Evolutionary conservation across 2,113 vertebrate species (phyloP), one percentile per base, ranked within the genome.

Genomic region (Falcunculus frontatus): DNA sequence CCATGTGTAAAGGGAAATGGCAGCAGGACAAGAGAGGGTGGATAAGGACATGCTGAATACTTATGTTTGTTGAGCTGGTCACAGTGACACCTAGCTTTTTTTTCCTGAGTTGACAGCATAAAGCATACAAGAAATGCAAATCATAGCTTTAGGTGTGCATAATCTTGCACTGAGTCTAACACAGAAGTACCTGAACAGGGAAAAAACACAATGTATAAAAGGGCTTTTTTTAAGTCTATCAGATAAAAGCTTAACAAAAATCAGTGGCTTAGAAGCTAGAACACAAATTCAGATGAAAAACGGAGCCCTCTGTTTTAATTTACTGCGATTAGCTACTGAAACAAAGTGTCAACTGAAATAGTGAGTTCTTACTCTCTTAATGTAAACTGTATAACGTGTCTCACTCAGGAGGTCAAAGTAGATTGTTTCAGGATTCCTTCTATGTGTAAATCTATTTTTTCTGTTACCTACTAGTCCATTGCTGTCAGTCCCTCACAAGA

Each of bases 61-160:
- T 93, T 73, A 41, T 1, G 26, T 80, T 86, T 86, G 80, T 52
- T 60, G 69, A 92, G 73, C 49, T 94, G 84, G 80, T 87, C 94
- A 91, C 93, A 96, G 87, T 95, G 91, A 95, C 91, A 95, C n/a
- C 84, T 82, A 89, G 91, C 87, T 89, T 85, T 89, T 87, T 87
- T 46, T 25, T 2, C 64, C 70, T 30, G 57, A 84, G 49, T 5
- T 87, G 89, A 94, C 89, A 94, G 73, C 50, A 60, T 41, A 92
- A 87, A 25, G 33, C 73, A 68, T n/a, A 26, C 9, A 70, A 84
- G 41, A 91, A 95, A 94, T 53, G 80, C 64, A 95, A 91, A 91
- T 84, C 22, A 17, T 9, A 73, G 77, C 20, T 74, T 81, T 63
- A 46, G 52, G 7, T 41, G 32, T 27, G 47, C 60, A 50, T 57